phyloP scores from a whole-genome alignment of 2,888 invertebrate genomes.

The Thymelicus lineola region DNA sequence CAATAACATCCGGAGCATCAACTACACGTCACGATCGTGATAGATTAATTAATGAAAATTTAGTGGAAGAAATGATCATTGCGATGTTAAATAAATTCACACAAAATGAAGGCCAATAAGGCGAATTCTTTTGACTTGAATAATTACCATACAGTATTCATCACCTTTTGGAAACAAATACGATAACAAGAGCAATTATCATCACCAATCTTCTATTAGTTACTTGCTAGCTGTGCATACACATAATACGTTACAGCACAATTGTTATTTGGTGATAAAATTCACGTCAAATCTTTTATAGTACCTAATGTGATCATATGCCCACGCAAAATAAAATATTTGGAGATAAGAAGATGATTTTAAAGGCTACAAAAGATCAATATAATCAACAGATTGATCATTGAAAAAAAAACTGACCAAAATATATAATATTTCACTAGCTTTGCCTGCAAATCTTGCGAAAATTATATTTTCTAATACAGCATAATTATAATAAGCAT shows the following conservation, averaged over 20 bases:
- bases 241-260: not conserved
- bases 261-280: too few relatives aligned
- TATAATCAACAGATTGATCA: too few relatives aligned
- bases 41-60: constrained; percentile 50
- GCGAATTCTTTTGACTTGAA: constrained; percentile 45
- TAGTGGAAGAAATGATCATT: constrained; percentile 41
- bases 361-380: too few relatives aligned
- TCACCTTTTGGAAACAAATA: constrained; percentile 10
- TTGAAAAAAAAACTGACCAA: too few relatives aligned
- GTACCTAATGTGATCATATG: too few relatives aligned
- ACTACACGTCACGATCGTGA: constrained; percentile 51
- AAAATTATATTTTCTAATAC: too few relatives aligned
- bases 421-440: too few relatives aligned
- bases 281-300: too few relatives aligned
- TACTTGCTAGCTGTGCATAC: not conserved
- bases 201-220: not conserved
- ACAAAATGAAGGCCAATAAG: constrained; percentile 50
- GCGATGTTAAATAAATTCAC: constrained; percentile 52
- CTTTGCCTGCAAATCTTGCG: too few relatives aligned
- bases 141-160: constrained; percentile 45
- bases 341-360: too few relatives aligned
- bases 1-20: constrained; percentile 27
- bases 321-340: too few relatives aligned
- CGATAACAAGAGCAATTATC: constrained; percentile 8
- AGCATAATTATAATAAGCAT: too few relatives aligned